Conservation (phyloP, 2,888 invertebrate species). For the Drosophila paracracens region DNA sequence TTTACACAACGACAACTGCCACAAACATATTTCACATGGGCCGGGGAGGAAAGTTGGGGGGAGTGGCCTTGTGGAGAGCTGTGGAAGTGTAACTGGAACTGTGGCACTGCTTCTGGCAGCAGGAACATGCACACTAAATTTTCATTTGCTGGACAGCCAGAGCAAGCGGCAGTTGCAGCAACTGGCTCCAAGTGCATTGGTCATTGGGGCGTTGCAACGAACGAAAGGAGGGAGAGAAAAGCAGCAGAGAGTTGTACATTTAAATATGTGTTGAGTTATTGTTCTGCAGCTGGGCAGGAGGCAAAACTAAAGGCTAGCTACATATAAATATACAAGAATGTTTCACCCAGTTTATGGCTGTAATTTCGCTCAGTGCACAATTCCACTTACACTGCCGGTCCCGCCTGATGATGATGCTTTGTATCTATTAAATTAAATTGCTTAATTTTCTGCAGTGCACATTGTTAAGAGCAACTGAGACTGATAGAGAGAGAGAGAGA, state of each 20-base stretch:
- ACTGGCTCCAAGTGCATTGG: slow-evolving; percentile 21
- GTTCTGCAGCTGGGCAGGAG: slow-evolving; percentile 55
- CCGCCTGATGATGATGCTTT: slow-evolving; percentile 30
- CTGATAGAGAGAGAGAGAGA: not conserved
- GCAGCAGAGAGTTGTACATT: slow-evolving; percentile 57
- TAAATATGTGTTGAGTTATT: slow-evolving; percentile 80
- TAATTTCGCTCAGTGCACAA: slow-evolving; percentile 44
- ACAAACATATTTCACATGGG: slow-evolving; percentile 56
- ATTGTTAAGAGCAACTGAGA: not conserved
- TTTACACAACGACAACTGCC: slow-evolving; percentile 53
- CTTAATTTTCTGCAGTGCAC: slow-evolving; percentile 68
- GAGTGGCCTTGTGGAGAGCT: not conserved
- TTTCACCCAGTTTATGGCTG: slow-evolving; percentile 42
- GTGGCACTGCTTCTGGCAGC: slow-evolving; percentile 64
- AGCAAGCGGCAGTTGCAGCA: slow-evolving; percentile 33
- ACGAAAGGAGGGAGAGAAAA: not conserved
- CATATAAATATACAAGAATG: slow-evolving; percentile 38
- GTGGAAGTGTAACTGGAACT: not conserved
- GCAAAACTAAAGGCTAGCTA: slow-evolving; percentile 15
- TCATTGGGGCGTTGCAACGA: not conserved
- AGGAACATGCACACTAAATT: slow-evolving; percentile 77
- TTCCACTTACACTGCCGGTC: slow-evolving; percentile 9
- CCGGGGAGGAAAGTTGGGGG: not conserved
- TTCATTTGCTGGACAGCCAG: slow-evolving; percentile 71
- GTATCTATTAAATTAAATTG: slow-evolving; percentile 78